Evolutionary conservation across 53 echinoderm and acorn worm genomes (phyloP).

Genomic region (Holothuria leucospilota): DNA sequence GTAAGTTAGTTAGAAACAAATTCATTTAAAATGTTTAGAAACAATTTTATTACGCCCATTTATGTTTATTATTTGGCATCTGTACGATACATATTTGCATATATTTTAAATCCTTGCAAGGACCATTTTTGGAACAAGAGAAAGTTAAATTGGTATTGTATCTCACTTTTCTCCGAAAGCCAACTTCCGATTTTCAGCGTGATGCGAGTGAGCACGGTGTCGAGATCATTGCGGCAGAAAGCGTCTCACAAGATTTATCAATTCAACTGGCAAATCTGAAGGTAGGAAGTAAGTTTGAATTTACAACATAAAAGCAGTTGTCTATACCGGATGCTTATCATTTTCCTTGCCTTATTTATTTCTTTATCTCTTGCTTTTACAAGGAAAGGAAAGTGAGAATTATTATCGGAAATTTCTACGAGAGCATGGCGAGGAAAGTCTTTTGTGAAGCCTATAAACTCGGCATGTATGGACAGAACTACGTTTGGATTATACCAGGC

Average conservation of each 20-base stretch:
- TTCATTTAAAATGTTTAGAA: too few species aligned
- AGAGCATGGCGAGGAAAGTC: conserved; percentile 80
- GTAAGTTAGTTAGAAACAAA: too few species aligned
- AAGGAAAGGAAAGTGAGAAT: conserved; percentile 90
- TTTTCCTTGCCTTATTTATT: too few species aligned
- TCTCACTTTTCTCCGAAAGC: conserved; percentile 22
- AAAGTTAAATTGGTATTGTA: too few species aligned
- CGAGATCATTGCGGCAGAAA: conserved; percentile 75
- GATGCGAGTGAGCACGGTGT: conserved; percentile 65
- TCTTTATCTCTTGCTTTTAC: too few species aligned
- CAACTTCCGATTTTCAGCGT: conserved; percentile 65
- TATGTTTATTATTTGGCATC: too few species aligned
- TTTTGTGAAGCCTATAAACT: conserved; percentile 91
- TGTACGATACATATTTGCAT: too few species aligned
- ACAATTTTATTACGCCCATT: too few species aligned
- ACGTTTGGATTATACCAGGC: conserved; percentile 95
- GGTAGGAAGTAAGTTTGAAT: conserved; percentile 41
- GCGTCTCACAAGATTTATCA: conserved; percentile 68
- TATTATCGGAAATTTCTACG: conserved; percentile 94
- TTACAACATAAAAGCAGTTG: too few species aligned
- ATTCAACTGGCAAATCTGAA: conserved; percentile 77
- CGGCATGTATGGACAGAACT: conserved; percentile 82
- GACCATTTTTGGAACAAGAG: too few species aligned
- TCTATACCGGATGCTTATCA: too few species aligned
- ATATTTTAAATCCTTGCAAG: too few species aligned